These are phyloP conservation scores for Drosophila sordidula DNA, from an alignment of 2,888 invertebrate species.

Conservation along the genomic window DNA sequence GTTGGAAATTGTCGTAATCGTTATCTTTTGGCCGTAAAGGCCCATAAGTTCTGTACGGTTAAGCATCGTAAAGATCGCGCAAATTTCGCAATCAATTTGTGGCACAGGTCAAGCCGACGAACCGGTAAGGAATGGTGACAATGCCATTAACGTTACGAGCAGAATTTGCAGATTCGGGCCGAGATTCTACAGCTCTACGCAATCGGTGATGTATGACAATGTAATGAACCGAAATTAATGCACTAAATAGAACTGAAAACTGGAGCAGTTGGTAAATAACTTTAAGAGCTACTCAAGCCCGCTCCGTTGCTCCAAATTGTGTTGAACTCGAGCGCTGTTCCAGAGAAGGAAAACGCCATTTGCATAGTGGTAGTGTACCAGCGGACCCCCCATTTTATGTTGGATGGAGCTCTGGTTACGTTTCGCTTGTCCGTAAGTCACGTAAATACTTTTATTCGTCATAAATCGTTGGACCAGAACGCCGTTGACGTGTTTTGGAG, in stretches of 20 bases:
- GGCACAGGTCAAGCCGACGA: slow-evolving; percentile 71
- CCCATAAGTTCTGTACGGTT: slow-evolving; percentile 68
- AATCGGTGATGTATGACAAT: slow-evolving; percentile 79
- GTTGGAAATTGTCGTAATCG: slow-evolving; percentile 38
- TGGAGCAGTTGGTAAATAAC: slow-evolving; percentile 64
- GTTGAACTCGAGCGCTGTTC: slow-evolving; percentile 27
- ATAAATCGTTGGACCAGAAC: slow-evolving; percentile 82
- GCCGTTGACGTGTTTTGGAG: slow-evolving; percentile 63
- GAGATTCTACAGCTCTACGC: slow-evolving; percentile 38
- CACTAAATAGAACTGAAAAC: slow-evolving; percentile 69
- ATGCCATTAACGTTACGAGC: slow-evolving; percentile 60
- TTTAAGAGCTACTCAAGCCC: slow-evolving; percentile 39
- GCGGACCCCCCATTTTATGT: slow-evolving; percentile 16
- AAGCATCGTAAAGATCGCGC: slow-evolving; percentile 63
- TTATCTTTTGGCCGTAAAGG: slow-evolving; percentile 11
- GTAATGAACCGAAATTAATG: slow-evolving; percentile 79
- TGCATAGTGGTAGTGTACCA: slow-evolving; percentile 29
- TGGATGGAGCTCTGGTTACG: slow-evolving; percentile 40
- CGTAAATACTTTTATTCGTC: slow-evolving; percentile 75
- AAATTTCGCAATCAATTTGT: slow-evolving; percentile 77
- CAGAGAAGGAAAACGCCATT: slow-evolving; percentile 49
- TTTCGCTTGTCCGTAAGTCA: slow-evolving; percentile 64
- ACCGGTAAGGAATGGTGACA: slow-evolving; percentile 71
- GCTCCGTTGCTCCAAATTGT: neutral
- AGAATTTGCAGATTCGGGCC: slow-evolving; percentile 17